Conservation (phyloP, 1,140 invertebrate genomes). For the Phortica variegata region DNA sequence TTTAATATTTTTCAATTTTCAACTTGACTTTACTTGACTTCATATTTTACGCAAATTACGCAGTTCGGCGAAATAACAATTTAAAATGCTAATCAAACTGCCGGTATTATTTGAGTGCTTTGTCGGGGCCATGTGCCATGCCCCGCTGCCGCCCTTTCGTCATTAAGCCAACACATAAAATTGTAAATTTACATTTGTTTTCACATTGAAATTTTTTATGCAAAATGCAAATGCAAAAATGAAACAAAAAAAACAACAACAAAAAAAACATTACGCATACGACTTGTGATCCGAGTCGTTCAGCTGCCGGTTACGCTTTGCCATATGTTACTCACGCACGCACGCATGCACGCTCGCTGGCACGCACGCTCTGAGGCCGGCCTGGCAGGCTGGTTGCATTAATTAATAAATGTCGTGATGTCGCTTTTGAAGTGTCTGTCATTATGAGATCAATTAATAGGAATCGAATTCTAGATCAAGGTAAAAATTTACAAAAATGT, state of each 20-base stretch:
- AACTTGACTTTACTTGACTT: no score
- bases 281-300: conserved; percentile 4
- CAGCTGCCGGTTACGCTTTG: background rate
- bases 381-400: conserved; percentile 36
- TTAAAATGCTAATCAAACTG: conserved; percentile 55
- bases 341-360: no score
- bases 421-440: conserved; percentile 55
- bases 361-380: background rate
- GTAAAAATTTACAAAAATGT: conserved; percentile 49
- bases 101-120: conserved; percentile 45
- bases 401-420: conserved; percentile 56
- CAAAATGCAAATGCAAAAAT: background rate
- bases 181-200: no score
- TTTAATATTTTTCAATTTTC: no score
- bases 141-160: no score
- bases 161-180: no score
- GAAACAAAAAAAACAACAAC: conserved; percentile 1
- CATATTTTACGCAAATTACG: no score
- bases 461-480: conserved; percentile 56
- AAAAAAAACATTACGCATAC: conserved; percentile 44
- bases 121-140: no score
- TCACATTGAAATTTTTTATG: conserved; percentile 13
- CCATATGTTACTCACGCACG: no score
- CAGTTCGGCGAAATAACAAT: conserved; percentile 18
- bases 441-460: conserved; percentile 56